Base-by-base conservation (phyloP, 64 coral and sea anemone species). In the Montipora foliosa region DNA sequence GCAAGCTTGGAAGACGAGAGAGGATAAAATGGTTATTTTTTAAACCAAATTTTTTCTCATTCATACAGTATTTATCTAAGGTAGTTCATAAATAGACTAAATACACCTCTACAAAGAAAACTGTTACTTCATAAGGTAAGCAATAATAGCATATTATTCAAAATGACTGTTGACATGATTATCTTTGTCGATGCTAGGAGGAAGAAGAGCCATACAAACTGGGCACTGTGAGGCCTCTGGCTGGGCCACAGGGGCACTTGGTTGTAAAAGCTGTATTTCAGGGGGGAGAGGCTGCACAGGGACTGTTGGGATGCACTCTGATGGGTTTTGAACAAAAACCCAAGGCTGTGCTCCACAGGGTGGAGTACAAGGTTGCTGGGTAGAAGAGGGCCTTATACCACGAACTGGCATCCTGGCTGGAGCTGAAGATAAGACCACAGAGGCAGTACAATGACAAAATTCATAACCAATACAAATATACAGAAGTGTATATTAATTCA, bases 151-250 rank as follows among this genome's bases (percentile, higher is more conserved):
- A 57, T 6, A 6, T 57, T 57, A 86, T 3, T 86, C 82, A 86
- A 86, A 86, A 52, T 86, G 82, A 21, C 82, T n/a, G 45, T 86
- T 86, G 13, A 86, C 82, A 86, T 86, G 82, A 17, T 86, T 8
- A 86, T 86, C 82, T 72, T 47, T 86, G 45, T 86, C 14, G 2
- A 86, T 64, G 49, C 66, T 86, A 44, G 82, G 82, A 8, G 82
- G 82, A 17, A 86, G 67, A 86, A 86, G 82, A 21, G 82, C 82
- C 66, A 49, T 86, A 72, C 82, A 86, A 50, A 86, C 82, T 17
- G 82, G 82, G 20, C 82, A 86, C 46, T 72, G 82, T 5, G 8
- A 19, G 3, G 71, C 66, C 47, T 86, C 82, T 2, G 29, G 14
- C 17, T 86, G 45, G 1, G 46, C 37, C 20, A 16, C 46, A 0